These are phyloP conservation scores for Pipistrellus kuhlii DNA, from an alignment of 2,797 vertebrate genomes.

Conservation along the genomic window DNA sequence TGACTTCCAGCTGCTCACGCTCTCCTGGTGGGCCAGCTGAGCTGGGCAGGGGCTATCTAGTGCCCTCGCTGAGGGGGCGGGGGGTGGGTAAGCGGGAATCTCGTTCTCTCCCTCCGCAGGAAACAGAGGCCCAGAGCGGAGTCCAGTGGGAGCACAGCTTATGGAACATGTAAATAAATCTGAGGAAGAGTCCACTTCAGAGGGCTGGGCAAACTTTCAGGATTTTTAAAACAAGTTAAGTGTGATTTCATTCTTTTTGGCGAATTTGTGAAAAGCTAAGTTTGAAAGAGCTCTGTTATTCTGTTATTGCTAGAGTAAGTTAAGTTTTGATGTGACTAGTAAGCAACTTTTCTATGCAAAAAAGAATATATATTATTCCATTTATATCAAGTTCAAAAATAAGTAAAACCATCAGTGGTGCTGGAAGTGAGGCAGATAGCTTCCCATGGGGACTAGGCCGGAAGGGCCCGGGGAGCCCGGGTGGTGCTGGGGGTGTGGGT, in stretches of 20 bases:
- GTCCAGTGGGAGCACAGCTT: neutral
- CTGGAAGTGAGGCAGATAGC: neutral
- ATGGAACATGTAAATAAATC: neutral
- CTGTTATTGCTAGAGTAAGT: constrained; percentile 11
- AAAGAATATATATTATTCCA: constrained; percentile 1
- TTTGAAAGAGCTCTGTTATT: constrained; percentile 47
- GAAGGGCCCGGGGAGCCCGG: accelerated
- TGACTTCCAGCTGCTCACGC: neutral
- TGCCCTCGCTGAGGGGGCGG: too few species aligned
- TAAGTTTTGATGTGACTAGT: neutral
- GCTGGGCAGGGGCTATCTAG: neutral
- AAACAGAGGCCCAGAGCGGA: neutral
- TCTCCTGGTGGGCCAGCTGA: neutral
- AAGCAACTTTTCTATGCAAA: neutral
- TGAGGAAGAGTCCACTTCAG: neutral
- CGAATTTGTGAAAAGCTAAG: constrained; percentile 11
- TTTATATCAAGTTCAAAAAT: constrained; percentile 12
- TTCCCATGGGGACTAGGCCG: accelerated
- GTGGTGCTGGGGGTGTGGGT: neutral
- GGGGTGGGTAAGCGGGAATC: neutral
- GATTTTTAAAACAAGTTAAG: neutral
- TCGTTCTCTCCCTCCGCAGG: neutral
- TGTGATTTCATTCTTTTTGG: neutral
- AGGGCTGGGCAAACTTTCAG: neutral
- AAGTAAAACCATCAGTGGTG: neutral